Evolutionary conservation across 2,797 vertebrate species (phyloP).

Genomic region (Mormyrops attenuatus): DNA sequence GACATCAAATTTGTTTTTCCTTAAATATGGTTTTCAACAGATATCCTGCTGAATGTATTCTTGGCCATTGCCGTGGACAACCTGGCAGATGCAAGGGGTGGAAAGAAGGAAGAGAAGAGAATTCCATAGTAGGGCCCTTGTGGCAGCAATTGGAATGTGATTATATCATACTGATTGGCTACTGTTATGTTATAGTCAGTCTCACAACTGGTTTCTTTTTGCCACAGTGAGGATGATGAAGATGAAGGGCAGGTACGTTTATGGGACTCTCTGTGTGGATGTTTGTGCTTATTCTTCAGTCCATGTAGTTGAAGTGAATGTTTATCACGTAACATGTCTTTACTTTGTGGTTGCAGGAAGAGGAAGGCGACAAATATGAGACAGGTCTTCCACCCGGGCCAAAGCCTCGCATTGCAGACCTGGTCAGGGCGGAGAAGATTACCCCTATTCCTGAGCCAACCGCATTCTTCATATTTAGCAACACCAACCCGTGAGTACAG

Average conservation of each 20-base stretch:
- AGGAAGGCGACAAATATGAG: slow-evolving; percentile 66
- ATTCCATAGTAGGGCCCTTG: slow-evolving; percentile 67
- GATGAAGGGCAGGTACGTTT: slow-evolving; percentile 71
- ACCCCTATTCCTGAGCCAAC: slow-evolving; percentile 87
- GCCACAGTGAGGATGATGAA: slow-evolving; percentile 72
- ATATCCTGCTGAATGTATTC: slow-evolving; percentile 96
- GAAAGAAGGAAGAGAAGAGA: slow-evolving; percentile 95
- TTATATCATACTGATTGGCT: background rate
- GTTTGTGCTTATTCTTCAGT: background rate
- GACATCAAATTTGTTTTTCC: slow-evolving; percentile 35
- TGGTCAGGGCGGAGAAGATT: slow-evolving; percentile 89
- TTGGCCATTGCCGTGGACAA: slow-evolving; percentile 99
- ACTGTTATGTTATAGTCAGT: background rate
- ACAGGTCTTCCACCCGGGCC: slow-evolving; percentile 77
- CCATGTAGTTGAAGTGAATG: background rate
- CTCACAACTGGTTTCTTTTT: slow-evolving; percentile 43
- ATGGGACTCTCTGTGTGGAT: background rate
- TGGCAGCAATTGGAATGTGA: background rate
- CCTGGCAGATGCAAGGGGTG: slow-evolving; percentile 94
- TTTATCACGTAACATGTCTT: background rate
- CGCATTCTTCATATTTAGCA: slow-evolving; percentile 96
- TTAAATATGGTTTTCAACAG: slow-evolving; percentile 66
- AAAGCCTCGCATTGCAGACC: slow-evolving; percentile 79
- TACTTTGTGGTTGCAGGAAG: slow-evolving; percentile 53
- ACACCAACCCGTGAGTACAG: slow-evolving; percentile 83